phyloP scores from a whole-genome alignment of 2,113 vertebrate genomes.

The Aegithalos caudatus region DNA sequence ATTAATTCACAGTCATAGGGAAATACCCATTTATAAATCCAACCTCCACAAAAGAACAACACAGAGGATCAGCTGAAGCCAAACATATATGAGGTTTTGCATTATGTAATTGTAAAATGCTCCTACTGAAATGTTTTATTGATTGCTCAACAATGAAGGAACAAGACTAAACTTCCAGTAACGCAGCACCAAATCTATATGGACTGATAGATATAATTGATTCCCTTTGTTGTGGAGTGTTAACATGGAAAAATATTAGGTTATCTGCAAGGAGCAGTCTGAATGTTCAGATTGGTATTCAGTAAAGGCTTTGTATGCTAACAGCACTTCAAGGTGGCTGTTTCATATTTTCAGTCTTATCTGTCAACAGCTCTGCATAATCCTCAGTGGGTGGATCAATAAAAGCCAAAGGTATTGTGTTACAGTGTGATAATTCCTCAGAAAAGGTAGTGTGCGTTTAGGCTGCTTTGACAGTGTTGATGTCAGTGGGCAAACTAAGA shows the following conservation, averaged over 20 bases:
- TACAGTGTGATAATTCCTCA: conserved; percentile 17
- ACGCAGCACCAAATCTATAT: background rate
- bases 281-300: conserved; percentile 34
- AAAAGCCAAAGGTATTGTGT: background rate
- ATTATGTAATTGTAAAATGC: background rate
- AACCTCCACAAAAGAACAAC: background rate
- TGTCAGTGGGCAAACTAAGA: conserved; percentile 3
- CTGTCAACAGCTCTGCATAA: conserved; percentile 48
- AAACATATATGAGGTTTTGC: conserved; percentile 4
- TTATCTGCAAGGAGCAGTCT: conserved; percentile 34
- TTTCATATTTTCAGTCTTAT: conserved; percentile 43
- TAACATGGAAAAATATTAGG: conserved; percentile 44
- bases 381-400: background rate
- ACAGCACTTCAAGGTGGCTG: background rate
- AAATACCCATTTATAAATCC: background rate
- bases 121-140: conserved; percentile 50
- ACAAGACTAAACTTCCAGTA: conserved; percentile 24
- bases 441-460: background rate
- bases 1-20: conserved; percentile 32
- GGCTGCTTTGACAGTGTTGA: background rate
- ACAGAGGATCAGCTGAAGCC: conserved; percentile 35
- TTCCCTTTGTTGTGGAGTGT: conserved; percentile 19
- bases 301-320: conserved; percentile 26
- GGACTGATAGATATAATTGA: conserved; percentile 18
- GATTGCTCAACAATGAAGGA: conserved; percentile 51